Evolutionary conservation across 2,888 invertebrate species (phyloP).

Genomic region (Eristalis pertinax): DNA sequence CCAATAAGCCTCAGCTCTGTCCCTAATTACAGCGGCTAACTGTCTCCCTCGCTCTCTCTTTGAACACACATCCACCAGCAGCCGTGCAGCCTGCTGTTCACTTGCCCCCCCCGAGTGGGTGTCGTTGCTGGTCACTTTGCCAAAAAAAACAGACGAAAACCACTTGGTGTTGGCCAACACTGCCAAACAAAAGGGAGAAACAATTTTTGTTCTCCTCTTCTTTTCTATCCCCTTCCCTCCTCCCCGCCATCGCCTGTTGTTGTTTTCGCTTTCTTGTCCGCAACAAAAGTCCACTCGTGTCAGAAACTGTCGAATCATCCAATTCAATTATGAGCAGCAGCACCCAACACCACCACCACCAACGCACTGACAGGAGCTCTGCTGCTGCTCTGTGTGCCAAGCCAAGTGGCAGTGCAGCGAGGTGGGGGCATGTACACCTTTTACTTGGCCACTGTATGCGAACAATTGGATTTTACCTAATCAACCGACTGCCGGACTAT

Average conservation of each 20-base stretch:
- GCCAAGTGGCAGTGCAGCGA: not conserved
- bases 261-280: slow-evolving; percentile 30
- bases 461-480: slow-evolving; percentile 63
- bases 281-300: slow-evolving; percentile 43
- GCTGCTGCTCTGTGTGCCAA: not conserved
- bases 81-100: not conserved
- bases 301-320: slow-evolving; percentile 63
- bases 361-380: not conserved
- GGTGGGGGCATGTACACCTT: slow-evolving; percentile 18
- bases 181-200: slow-evolving; percentile 17
- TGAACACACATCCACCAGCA: not conserved
- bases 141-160: slow-evolving; percentile 20
- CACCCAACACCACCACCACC: slow-evolving; percentile 9
- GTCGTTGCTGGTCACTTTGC: slow-evolving; percentile 35
- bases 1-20: not conserved
- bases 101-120: not conserved
- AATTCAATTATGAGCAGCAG: slow-evolving; percentile 56
- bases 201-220: not conserved
- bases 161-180: slow-evolving; percentile 35
- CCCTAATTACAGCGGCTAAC: not conserved
- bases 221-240: not conserved
- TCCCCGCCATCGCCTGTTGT: too few species aligned
- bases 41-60: not conserved
- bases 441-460: slow-evolving; percentile 51
- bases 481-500: slow-evolving; percentile 50